Base-by-base conservation (phyloP, 2,797 vertebrate species). In the Nyctibius grandis region DNA sequence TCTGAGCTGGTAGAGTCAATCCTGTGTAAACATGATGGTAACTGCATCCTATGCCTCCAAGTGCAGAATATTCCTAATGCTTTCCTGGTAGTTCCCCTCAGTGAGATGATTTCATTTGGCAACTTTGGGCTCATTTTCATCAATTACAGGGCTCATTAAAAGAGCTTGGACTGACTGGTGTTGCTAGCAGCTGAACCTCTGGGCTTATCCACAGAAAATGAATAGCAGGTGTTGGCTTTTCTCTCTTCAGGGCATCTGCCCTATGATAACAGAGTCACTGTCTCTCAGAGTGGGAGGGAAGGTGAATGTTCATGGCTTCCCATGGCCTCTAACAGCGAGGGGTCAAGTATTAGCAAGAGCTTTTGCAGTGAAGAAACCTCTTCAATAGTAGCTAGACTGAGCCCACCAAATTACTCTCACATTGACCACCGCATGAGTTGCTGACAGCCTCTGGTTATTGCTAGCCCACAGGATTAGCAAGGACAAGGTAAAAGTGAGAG, bases 131-230 rank as follows among this genome's bases (percentile, higher is more conserved):
- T 94, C 56, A 28, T 79, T 92, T 87, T 76, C 36, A 59, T 40
- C n/a, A 42, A 31, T 91, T 83, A 60, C 15, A 57, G 61, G 60
- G n/a, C 60, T 92, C 29, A 33, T 68, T 63, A 77, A 85, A 92
- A 85, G 29, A 88, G 59, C 21, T 29, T 29, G 29, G 78, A 36
- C n/a, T 70, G 51, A 20, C 17, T 63, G 47, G 34, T 6, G 0
- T 47, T 67, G 34, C 67, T 42, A 76, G 67, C 54, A 80, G 50
- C 38, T 84, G 57, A 78, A 57, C 36, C 56, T 60, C 79, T 29
- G 18, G 50, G 36, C 4, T 87, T 68, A 38, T 47, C 48, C 13
- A 13, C 42, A 42, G 78, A 15, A 65, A 48, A 65, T 54, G 50
- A 91, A n/a, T 11, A 28, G 54, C 36, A 68, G 48, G 21, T 5